Evolutionary conservation across 2,888 invertebrate genomes (phyloP).

Genomic region (Maniola hyperantus): DNA sequence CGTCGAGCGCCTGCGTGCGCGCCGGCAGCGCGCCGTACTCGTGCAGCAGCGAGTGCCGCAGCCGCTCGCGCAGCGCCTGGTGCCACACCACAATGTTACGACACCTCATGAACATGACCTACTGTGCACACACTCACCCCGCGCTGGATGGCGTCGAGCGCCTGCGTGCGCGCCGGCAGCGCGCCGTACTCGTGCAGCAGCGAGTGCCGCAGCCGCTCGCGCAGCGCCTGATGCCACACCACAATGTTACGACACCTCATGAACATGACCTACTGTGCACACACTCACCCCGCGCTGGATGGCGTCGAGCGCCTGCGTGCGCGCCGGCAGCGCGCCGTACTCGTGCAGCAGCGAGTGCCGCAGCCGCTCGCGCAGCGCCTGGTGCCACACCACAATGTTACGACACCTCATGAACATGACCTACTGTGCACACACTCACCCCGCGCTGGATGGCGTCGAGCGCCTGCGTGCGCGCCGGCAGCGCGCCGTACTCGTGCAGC

Average conservation of each 20-base stretch:
- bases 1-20: conserved; percentile 65
- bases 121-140: no score
- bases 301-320: conserved; percentile 65
- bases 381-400: no score
- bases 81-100: no score
- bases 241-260: no score
- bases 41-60: conserved; percentile 53
- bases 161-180: conserved; percentile 58
- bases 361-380: conserved; percentile 54
- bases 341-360: conserved; percentile 56
- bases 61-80: conserved; percentile 45
- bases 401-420: no score
- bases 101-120: no score
- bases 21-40: conserved; percentile 64
- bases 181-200: conserved; percentile 65
- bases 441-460: conserved; percentile 69
- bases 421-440: no score
- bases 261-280: no score
- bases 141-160: conserved; percentile 67
- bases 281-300: conserved; percentile 67
- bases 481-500: conserved; percentile 62
- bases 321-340: conserved; percentile 60
- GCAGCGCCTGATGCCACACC: no score
- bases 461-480: conserved; percentile 59
- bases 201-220: conserved; percentile 51